Conservation (phyloP, 2,888 invertebrate species). For the Yponomeuta cagnagella region DNA sequence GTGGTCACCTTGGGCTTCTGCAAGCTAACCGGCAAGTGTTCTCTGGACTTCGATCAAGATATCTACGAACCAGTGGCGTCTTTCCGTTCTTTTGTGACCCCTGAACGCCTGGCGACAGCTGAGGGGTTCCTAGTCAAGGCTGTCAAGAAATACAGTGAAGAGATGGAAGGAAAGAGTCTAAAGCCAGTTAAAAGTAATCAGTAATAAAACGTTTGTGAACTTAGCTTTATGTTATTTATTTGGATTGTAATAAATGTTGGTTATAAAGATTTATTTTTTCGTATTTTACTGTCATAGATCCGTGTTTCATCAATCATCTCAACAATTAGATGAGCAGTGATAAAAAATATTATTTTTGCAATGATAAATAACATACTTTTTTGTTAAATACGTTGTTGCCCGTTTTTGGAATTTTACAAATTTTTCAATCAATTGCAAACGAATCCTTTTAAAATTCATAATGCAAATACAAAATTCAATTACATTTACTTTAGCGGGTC, state of each 20-base stretch:
- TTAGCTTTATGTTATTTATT: background rate
- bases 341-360: no score
- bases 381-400: no score
- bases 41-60: slow-evolving; percentile 30
- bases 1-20: slow-evolving; percentile 34
- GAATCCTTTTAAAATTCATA: no score
- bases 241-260: background rate
- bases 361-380: no score
- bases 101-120: slow-evolving; percentile 67
- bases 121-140: slow-evolving; percentile 67
- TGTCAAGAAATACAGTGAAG: slow-evolving; percentile 61
- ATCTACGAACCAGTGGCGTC: slow-evolving; percentile 31
- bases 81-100: slow-evolving; percentile 61
- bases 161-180: slow-evolving; percentile 21
- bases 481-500: no score
- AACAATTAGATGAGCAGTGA: no score
- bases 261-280: background rate
- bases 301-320: no score
- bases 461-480: no score
- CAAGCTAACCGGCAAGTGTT: slow-evolving; percentile 34
- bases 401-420: no score
- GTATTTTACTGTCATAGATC: background rate
- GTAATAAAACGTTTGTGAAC: background rate
- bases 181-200: slow-evolving; percentile 3
- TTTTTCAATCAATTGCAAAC: no score